Percentiles rank a stretch among this genome's conserved stretches.
phyloP scores from a whole-genome alignment of 2,113 vertebrate genomes.

The Spermophilus dauricus region DNA sequence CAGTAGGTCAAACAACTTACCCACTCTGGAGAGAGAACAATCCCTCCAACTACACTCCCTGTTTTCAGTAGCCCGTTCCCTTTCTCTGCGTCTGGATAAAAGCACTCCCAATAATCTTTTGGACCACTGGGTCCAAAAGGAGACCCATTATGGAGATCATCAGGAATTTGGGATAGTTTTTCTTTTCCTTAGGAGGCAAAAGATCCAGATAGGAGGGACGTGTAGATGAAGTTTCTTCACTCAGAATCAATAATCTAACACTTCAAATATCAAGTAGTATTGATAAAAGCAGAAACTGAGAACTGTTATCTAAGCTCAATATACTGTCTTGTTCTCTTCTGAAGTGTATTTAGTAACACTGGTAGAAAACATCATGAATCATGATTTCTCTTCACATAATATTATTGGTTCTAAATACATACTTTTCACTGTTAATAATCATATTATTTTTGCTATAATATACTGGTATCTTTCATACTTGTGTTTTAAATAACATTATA shows the following conservation, averaged over 20 bases:
- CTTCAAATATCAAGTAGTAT: background rate
- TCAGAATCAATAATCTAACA: background rate
- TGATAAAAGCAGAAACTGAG: too few relatives aligned
- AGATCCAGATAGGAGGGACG: background rate
- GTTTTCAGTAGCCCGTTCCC: slow-evolving; percentile 60
- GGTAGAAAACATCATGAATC: slow-evolving; percentile 4
- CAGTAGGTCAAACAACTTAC: slow-evolving; percentile 89
- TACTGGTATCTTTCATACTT: background rate
- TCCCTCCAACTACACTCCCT: slow-evolving; percentile 81
- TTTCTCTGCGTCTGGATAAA: background rate
- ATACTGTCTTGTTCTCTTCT: background rate
- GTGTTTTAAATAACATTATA: slow-evolving; percentile 15
- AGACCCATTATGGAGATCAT: slow-evolving; percentile 64
- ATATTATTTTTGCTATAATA: background rate
- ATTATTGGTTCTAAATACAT: background rate
- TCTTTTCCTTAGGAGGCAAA: slow-evolving; percentile 30
- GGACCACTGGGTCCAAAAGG: slow-evolving; percentile 58
- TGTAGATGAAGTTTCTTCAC: background rate
- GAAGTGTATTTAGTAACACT: background rate
- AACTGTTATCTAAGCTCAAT: background rate
- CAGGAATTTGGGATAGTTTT: slow-evolving; percentile 56
- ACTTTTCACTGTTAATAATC: background rate
- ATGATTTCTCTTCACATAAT: slow-evolving; percentile 4
- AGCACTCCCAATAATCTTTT: background rate
- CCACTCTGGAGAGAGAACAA: slow-evolving; percentile 79